Conservation (phyloP, 2,113 vertebrate genomes). For the Tauraco erythrolophus region DNA sequence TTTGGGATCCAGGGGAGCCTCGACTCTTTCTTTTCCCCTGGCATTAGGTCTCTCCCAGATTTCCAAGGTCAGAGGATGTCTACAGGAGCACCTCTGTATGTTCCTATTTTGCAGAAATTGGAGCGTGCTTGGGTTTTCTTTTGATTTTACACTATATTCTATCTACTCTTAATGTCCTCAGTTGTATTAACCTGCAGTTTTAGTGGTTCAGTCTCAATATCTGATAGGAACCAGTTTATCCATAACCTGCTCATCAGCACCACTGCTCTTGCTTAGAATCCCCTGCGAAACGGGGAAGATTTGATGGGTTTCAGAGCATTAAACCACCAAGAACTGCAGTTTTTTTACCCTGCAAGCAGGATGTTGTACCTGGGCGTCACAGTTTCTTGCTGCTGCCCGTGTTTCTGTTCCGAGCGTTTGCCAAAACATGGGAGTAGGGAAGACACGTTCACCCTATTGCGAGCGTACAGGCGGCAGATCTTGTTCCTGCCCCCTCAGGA, state of each 20-base stretch:
- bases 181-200: background rate
- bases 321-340: background rate
- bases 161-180: background rate
- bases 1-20: background rate
- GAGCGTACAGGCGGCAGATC: background rate
- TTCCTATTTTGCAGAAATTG: background rate
- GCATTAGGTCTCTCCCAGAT: background rate
- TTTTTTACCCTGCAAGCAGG: background rate
- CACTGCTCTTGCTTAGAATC: background rate
- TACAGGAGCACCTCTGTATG: background rate
- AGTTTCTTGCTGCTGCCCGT: background rate
- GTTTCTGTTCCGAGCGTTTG: background rate
- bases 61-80: background rate
- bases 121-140: background rate
- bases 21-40: background rate
- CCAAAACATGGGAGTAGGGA: no score
- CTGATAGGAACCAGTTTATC: rapidly evolving
- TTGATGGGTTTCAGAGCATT: background rate
- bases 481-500: rapidly evolving
- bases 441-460: rapidly evolving
- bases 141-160: background rate
- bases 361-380: rapidly evolving
- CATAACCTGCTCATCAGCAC: background rate
- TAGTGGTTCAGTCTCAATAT: background rate
- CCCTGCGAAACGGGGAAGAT: rapidly evolving